phyloP scores from a whole-genome alignment of 1,140 invertebrate species.

The Aethina tumida region DNA sequence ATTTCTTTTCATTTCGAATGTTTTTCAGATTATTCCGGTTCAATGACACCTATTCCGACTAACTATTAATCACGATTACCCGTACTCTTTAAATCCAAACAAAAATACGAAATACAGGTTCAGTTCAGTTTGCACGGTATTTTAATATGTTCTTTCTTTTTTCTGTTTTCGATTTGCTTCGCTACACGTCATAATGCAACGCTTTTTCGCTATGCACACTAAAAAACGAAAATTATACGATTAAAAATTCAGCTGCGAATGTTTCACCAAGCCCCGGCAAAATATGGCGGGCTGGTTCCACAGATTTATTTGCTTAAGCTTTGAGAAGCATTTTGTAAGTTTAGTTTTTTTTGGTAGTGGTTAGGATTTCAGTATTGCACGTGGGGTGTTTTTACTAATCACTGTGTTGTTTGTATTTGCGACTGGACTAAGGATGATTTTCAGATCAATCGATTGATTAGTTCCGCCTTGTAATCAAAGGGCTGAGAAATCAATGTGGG shows the following conservation, averaged over 20 bases:
- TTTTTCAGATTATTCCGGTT: slow-evolving; percentile 37
- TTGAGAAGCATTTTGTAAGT: slow-evolving; percentile 23
- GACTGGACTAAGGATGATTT: too few species aligned
- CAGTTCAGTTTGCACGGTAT: slow-evolving; percentile 28
- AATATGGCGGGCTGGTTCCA: slow-evolving; percentile 33
- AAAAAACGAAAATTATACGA: slow-evolving; percentile 15
- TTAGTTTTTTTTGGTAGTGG: slow-evolving; percentile 1
- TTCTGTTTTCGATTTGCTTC: slow-evolving; percentile 29
- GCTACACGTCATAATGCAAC: slow-evolving; percentile 24
- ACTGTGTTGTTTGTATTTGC: too few species aligned
- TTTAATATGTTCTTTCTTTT: slow-evolving; percentile 25
- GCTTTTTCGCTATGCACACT: slow-evolving; percentile 28
- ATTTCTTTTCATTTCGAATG: slow-evolving; percentile 14
- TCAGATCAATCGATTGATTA: too few species aligned
- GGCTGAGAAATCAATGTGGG: too few species aligned
- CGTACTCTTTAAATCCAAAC: slow-evolving; percentile 9
- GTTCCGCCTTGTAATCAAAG: too few species aligned
- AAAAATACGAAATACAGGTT: slow-evolving; percentile 23
- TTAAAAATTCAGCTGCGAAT: slow-evolving; percentile 19
- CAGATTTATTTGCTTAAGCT: slow-evolving; percentile 34
- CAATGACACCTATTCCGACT: slow-evolving; percentile 33
- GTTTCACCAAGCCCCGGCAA: slow-evolving; percentile 32
- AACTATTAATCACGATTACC: slow-evolving; percentile 22
- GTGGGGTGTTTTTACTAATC: too few species aligned
- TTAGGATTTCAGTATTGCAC: too few species aligned